phyloP scores from a whole-genome alignment of 1,140 invertebrate genomes.

The Cyphomyrmex costatus region DNA sequence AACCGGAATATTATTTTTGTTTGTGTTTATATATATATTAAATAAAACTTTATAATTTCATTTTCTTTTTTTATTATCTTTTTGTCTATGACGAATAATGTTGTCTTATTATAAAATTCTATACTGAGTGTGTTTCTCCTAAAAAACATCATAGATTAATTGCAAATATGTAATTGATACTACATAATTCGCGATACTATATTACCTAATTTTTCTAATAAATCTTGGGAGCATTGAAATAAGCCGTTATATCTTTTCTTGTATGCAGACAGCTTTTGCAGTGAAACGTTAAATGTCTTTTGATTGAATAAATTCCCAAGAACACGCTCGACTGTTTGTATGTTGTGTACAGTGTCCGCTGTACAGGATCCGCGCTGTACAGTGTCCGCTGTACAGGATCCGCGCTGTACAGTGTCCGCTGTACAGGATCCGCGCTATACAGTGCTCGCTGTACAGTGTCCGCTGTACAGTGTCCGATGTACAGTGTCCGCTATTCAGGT shows the following conservation, averaged over 20 bases:
- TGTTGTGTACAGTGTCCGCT: no score
- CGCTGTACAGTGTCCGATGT: no score
- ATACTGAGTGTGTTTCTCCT: not conserved
- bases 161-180: not conserved
- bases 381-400: no score
- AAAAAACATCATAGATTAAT: conserved; percentile 5
- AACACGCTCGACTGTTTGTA: not conserved
- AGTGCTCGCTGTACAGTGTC: no score
- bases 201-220: conserved; percentile 1
- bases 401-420: no score
- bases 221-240: not conserved
- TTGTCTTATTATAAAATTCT: not conserved
- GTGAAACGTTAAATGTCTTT: not conserved
- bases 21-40: not conserved
- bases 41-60: not conserved
- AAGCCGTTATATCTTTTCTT: not conserved
- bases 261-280: not conserved
- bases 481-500: no score
- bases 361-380: no score
- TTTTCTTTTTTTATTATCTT: not conserved
- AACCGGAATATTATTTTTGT: not conserved
- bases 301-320: conserved; percentile 19
- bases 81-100: no score
- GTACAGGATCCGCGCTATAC: no score
- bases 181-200: not conserved